Evolutionary conservation across 2,113 vertebrate species (phyloP).

Genomic region (Galemys pyrenaicus): DNA sequence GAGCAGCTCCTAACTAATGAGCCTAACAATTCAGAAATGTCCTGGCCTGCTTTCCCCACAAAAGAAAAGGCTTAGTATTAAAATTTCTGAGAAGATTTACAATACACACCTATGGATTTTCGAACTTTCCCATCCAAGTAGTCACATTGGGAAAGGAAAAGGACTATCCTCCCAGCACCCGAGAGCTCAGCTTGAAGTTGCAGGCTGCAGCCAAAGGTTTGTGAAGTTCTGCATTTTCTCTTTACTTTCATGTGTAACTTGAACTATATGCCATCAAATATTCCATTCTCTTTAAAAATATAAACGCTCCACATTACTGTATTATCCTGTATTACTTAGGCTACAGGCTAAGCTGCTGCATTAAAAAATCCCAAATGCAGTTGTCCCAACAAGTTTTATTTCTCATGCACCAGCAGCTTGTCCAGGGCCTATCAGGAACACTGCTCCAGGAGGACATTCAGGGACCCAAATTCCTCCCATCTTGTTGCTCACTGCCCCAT

Average conservation of each 20-base stretch:
- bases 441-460: neutral
- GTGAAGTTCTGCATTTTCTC: slow-evolving; percentile 12
- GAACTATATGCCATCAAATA: neutral
- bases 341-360: neutral
- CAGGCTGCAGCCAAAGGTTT: neutral
- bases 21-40: neutral
- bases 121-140: neutral
- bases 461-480: neutral
- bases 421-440: neutral
- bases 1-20: slow-evolving; percentile 48
- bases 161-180: neutral
- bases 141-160: neutral
- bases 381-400: neutral
- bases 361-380: neutral
- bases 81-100: neutral
- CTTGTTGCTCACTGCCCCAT: neutral
- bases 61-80: no score
- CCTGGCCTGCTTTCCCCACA: neutral
- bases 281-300: slow-evolving; percentile 39
- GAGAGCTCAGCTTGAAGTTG: neutral
- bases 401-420: neutral
- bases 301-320: neutral
- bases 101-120: neutral
- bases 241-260: neutral
- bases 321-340: neutral